Evolutionary conservation across 2,888 invertebrate genomes (phyloP).

Genomic region (Stegana nigrithorax): DNA sequence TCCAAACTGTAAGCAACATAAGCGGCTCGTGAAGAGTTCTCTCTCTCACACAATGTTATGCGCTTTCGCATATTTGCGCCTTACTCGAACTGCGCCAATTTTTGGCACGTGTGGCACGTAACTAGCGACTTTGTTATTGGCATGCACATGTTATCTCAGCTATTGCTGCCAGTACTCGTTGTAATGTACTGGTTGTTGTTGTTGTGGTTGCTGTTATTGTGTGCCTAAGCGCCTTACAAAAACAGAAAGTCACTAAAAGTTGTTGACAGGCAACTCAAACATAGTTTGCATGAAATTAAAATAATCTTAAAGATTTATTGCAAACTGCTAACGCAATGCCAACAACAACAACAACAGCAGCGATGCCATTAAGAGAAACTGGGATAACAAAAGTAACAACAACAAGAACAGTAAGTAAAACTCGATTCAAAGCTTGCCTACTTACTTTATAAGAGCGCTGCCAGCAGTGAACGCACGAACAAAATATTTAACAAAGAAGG

Average conservation of each 20-base stretch:
- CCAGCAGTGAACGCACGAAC: not conserved
- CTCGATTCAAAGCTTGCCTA: not conserved
- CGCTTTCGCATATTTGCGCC: too few species aligned
- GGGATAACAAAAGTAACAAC: not conserved
- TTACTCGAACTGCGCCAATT: too few species aligned
- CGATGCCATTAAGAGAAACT: too few species aligned
- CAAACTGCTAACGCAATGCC: conserved; percentile 25
- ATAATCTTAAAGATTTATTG: conserved; percentile 57
- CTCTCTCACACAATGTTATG: too few species aligned
- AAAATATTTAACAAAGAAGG: not conserved
- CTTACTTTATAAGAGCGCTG: too few species aligned
- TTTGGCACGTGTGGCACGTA: too few species aligned
- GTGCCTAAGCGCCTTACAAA: conserved; percentile 30
- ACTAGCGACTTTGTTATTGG: too few species aligned
- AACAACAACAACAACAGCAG: not conserved
- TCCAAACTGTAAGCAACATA: too few species aligned
- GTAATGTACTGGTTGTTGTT: too few species aligned
- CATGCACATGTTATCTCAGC: too few species aligned
- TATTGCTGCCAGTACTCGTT: too few species aligned
- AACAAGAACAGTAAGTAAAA: not conserved
- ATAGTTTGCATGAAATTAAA: conserved; percentile 59
- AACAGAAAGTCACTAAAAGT: conserved; percentile 46
- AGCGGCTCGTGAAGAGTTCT: too few species aligned
- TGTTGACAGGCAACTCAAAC: conserved; percentile 51
- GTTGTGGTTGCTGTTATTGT: conserved; percentile 13